Conservation (phyloP, 2,888 invertebrate species). For the Tetragnatha montana region DNA sequence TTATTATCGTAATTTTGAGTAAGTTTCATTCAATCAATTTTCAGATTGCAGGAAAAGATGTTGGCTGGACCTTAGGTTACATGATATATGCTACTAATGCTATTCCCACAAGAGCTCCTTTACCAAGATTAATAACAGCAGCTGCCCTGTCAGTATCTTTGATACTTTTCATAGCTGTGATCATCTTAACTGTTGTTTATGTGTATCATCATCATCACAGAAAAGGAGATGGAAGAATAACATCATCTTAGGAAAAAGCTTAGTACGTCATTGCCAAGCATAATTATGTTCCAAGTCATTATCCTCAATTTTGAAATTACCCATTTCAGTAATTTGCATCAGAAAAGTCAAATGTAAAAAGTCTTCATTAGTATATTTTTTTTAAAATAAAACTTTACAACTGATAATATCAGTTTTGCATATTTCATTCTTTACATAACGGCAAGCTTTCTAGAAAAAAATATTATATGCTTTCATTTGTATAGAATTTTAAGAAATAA, state of each 20-base stretch:
- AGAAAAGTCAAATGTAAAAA: not conserved
- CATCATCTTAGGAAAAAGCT: not conserved
- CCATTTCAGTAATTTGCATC: not conserved
- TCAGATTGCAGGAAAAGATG: slow-evolving; percentile 75
- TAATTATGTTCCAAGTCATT: not conserved
- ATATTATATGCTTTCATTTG: too few relatives aligned
- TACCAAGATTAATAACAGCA: slow-evolving; percentile 39
- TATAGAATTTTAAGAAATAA: not conserved
- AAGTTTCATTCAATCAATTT: not conserved
- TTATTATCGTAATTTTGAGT: too few relatives aligned
- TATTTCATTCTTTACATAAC: too few relatives aligned
- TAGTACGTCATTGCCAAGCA: not conserved
- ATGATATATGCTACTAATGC: slow-evolving; percentile 77
- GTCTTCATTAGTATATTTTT: not conserved
- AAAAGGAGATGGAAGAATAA: slow-evolving; percentile 2
- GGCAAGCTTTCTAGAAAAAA: too few relatives aligned
- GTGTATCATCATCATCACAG: slow-evolving; percentile 31
- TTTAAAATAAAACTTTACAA: too few relatives aligned
- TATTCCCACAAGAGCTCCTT: slow-evolving; percentile 74
- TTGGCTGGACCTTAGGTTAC: slow-evolving; percentile 78
- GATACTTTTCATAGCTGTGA: slow-evolving; percentile 55
- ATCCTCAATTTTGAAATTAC: not conserved
- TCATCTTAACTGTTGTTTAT: slow-evolving; percentile 41
- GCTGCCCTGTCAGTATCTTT: slow-evolving; percentile 46
- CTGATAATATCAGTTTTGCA: too few relatives aligned